A percentile compares a stretch with the other conserved stretches of the same genome.
These are phyloP conservation scores for Tragelaphus oryx DNA, from an alignment of 2,797 vertebrate genomes.

Conservation along the genomic window DNA sequence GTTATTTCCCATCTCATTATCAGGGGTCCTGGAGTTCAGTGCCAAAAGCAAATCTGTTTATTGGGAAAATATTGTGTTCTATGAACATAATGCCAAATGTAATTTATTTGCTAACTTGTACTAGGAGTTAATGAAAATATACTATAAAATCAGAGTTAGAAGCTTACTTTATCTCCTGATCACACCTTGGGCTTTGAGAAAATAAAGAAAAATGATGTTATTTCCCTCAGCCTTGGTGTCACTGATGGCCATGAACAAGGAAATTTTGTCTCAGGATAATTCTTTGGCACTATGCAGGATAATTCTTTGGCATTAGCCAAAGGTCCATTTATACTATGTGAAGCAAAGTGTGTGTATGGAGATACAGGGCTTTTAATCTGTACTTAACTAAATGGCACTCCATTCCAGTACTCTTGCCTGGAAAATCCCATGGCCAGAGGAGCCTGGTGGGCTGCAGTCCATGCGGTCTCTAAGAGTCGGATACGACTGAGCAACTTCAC, in stretches of 20 bases:
- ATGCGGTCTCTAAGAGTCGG: no score
- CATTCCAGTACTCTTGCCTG: no score
- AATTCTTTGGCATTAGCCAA: not conserved
- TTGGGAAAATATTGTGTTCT: not conserved
- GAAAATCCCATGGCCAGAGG: no score
- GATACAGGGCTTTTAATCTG: not conserved
- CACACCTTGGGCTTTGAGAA: not conserved
- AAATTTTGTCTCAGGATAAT: not conserved
- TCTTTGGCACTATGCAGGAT: not conserved
- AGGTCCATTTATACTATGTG: not conserved
- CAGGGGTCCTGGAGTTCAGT: not conserved
- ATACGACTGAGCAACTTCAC: no score
- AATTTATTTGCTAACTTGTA: not conserved
- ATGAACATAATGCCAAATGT: slow-evolving; percentile 13
- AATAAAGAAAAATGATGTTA: not conserved
- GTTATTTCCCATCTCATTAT: not conserved
- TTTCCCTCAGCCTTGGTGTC: not conserved
- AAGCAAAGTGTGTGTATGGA: not conserved
- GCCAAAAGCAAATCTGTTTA: slow-evolving; percentile 1
- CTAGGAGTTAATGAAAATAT: not conserved
- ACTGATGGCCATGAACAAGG: not conserved
- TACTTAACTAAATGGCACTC: not conserved
- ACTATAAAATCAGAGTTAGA: not conserved
- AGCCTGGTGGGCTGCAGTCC: no score
- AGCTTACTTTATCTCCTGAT: not conserved